These are phyloP conservation scores for Malurus splendens DNA, from an alignment of 2,797 vertebrate species.

Conservation along the genomic window DNA sequence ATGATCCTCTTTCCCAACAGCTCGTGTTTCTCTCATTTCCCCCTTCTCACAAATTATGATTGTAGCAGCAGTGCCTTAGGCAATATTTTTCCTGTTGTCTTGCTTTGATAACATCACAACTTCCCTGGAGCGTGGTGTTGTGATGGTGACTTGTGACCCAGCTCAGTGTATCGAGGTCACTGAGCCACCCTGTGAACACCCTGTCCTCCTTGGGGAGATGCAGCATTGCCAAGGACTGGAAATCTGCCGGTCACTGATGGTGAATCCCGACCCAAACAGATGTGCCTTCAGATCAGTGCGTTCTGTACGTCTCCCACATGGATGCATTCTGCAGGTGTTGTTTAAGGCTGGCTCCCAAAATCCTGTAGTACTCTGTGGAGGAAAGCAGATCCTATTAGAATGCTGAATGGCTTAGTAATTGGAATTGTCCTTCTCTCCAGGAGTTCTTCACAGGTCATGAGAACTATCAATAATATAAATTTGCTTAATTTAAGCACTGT, in stretches of 20 bases:
- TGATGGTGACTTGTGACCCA: neutral
- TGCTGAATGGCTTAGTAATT: conserved; percentile 1
- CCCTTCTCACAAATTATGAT: neutral
- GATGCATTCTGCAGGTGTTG: conserved; percentile 2
- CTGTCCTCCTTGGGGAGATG: neutral
- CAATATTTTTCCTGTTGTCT: neutral
- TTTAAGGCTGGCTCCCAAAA: neutral
- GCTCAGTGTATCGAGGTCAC: conserved; percentile 14
- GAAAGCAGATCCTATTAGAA: neutral
- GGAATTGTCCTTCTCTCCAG: neutral
- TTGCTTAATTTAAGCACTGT: neutral
- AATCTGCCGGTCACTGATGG: neutral
- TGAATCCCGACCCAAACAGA: conserved; percentile 21
- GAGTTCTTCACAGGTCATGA: neutral
- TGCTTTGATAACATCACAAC: neutral
- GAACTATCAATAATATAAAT: neutral
- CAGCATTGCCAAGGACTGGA: neutral
- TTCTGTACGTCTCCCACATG: neutral
- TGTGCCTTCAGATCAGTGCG: neutral
- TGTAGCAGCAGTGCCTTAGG: neutral
- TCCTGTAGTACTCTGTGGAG: neutral
- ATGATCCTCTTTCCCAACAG: neutral
- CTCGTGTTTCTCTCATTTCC: neutral
- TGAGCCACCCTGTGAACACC: neutral
- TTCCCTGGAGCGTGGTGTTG: neutral